A percentile compares a stretch with the other conserved stretches of the same genome.
These are phyloP conservation scores for Rugalucina vietnamica DNA, from an alignment of 2,888 invertebrate genomes.

Conservation along the genomic window DNA sequence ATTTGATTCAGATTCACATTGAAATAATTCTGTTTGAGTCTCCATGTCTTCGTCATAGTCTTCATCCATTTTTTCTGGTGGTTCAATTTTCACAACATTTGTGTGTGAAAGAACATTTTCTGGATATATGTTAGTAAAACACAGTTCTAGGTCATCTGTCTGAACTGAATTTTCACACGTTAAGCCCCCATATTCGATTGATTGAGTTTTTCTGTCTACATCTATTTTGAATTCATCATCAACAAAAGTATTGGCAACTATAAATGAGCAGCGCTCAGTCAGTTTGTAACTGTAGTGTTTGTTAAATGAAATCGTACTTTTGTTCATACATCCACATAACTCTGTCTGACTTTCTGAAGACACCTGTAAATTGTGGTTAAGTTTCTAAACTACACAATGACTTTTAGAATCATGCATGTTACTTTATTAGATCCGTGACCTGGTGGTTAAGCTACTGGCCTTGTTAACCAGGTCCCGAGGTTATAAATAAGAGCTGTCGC, in stretches of 20 bases:
- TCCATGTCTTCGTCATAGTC: not conserved
- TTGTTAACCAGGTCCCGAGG: too few species aligned
- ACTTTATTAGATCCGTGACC: too few species aligned
- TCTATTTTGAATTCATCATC: not conserved
- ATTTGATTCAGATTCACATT: not conserved
- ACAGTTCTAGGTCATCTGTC: not conserved
- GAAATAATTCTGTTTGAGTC: not conserved
- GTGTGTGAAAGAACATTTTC: not conserved
- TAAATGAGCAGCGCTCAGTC: not conserved
- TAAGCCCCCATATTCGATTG: not conserved
- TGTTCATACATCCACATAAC: not conserved
- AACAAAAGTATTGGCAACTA: not conserved
- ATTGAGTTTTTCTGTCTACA: not conserved
- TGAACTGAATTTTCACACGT: not conserved
- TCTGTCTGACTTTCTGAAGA: not conserved
- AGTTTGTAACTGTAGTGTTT: not conserved
- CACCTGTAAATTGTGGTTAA: not conserved
- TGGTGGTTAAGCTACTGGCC: too few species aligned
- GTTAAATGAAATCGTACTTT: not conserved
- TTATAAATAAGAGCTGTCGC: too few species aligned
- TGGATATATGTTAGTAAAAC: not conserved
- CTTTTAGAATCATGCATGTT: too few species aligned
- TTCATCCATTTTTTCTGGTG: not conserved
- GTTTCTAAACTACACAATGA: too few species aligned
- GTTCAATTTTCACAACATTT: not conserved